These are phyloP conservation scores for Momotus momota DNA, from an alignment of 2,797 vertebrate genomes.

Conservation along the genomic window DNA sequence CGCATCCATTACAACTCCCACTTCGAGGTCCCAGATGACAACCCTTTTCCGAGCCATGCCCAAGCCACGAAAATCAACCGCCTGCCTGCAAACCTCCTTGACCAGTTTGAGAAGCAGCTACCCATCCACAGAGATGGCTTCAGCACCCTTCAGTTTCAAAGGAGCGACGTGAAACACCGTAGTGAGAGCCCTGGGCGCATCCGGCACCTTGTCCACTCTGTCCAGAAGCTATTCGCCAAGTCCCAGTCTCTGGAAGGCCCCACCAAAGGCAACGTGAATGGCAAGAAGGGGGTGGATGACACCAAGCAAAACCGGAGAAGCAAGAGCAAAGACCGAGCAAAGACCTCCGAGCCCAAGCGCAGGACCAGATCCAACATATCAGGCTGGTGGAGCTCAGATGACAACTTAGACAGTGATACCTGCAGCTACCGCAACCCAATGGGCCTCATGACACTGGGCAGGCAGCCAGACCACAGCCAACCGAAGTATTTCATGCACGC, in stretches of 20 bases:
- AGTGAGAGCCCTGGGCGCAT: constrained; percentile 97
- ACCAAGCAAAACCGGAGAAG: constrained; percentile 90
- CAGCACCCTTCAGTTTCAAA: constrained; percentile 96
- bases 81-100: constrained; percentile 89
- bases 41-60: constrained; percentile 94
- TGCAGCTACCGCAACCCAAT: constrained; percentile 93
- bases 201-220: constrained; percentile 96
- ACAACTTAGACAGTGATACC: constrained; percentile 89
- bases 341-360: constrained; percentile 89
- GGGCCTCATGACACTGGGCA: constrained; percentile 93
- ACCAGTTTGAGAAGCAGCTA: constrained; percentile 97
- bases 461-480: constrained; percentile 91
- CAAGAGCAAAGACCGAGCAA: constrained; percentile 97
- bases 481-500: constrained; percentile 93
- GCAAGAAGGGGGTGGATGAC: constrained; percentile 86
- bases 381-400: constrained; percentile 98
- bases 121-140: constrained; percentile 94
- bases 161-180: constrained; percentile 89
- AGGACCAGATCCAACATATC: constrained; percentile 96
- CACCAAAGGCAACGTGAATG: constrained; percentile 90
- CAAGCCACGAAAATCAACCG: constrained; percentile 96
- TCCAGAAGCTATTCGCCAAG: constrained; percentile 98
- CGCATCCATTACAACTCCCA: constrained; percentile 97
- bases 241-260: constrained; percentile 95
- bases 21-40: constrained; percentile 90